Conservation (phyloP, 2,113 vertebrate genomes). For the Eurypyga helias region DNA sequence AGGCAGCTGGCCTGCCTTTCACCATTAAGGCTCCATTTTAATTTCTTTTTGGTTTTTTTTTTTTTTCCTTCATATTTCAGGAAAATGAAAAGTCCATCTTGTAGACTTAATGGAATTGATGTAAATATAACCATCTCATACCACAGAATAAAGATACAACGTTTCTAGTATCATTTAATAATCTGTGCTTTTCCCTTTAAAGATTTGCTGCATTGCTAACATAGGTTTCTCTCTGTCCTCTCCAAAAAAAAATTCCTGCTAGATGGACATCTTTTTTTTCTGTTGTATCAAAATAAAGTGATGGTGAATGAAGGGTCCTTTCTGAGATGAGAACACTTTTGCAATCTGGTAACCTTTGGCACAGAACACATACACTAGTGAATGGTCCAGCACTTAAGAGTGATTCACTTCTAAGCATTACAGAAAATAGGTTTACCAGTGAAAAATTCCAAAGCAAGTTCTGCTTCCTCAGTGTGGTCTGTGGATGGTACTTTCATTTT, state of each 20-base stretch:
- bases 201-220: conserved; percentile 59
- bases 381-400: conserved; percentile 72
- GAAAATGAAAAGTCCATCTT: conserved; percentile 3
- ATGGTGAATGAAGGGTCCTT: conserved; percentile 65
- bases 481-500: conserved; percentile 52
- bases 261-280: conserved; percentile 52
- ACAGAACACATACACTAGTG: conserved; percentile 63
- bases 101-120: not conserved
- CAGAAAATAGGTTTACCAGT: conserved; percentile 72
- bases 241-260: too few species aligned
- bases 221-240: not conserved
- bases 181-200: conserved; percentile 57
- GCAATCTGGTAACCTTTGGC: conserved; percentile 76
- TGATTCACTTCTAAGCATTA: conserved; percentile 70
- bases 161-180: conserved; percentile 55
- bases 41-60: conserved; percentile 23
- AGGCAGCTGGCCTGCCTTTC: not conserved
- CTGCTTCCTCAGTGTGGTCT: conserved; percentile 32
- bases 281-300: conserved; percentile 71
- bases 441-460: conserved; percentile 72
- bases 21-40: not conserved
- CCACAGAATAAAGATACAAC: conserved; percentile 28
- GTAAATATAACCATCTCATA: conserved; percentile 28
- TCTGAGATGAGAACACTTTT: conserved; percentile 59
- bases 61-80: conserved; percentile 1